Percentiles rank a stretch among this genome's conserved stretches.
Conservation (phyloP, 2,888 invertebrate species). For the Seira sanloemensis region DNA sequence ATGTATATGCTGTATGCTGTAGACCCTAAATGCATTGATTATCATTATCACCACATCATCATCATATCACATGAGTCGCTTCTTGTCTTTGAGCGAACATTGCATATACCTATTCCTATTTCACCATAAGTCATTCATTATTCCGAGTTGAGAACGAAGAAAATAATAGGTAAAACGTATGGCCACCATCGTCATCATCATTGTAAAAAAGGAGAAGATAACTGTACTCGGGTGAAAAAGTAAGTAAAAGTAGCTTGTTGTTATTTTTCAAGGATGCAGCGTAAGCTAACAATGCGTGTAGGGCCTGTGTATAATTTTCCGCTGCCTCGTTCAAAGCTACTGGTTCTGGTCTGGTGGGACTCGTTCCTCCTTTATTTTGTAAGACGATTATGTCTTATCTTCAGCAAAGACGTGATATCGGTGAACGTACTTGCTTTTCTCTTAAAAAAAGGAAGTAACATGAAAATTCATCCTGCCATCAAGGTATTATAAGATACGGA, state of each 20-base stretch:
- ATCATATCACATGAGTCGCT: neutral
- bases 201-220: neutral
- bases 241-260: neutral
- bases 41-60: neutral
- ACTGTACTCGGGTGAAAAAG: neutral
- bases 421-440: neutral
- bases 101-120: neutral
- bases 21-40: neutral
- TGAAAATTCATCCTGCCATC: neutral
- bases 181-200: neutral
- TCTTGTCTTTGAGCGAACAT: neutral
- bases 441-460: neutral
- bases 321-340: neutral
- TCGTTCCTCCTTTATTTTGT: neutral
- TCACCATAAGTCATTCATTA: neutral
- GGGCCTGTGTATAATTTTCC: neutral
- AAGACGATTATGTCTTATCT: neutral
- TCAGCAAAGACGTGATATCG: neutral
- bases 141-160: neutral
- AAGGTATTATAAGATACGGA: neutral
- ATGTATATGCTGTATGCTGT: neutral
- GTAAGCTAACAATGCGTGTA: neutral
- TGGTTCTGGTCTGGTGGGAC: neutral
- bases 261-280: neutral
- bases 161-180: neutral